These are phyloP conservation scores for Akabosia matsudoensis DNA, from an alignment of 1,140 invertebrate species.

Conservation along the genomic window DNA sequence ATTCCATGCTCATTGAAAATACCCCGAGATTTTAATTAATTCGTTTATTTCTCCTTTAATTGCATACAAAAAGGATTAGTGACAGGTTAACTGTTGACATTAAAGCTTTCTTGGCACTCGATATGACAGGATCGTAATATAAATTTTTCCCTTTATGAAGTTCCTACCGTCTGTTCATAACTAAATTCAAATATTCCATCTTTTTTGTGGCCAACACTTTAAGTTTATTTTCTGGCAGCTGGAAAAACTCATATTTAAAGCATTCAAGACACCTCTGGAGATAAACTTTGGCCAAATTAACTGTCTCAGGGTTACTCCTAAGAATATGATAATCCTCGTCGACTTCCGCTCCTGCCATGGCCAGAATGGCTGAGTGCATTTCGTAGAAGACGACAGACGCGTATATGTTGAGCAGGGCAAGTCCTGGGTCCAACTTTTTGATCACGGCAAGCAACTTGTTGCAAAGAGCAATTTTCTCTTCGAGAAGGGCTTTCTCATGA, in stretches of 20 bases:
- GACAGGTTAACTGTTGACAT: no score
- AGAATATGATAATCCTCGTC: slow-evolving; percentile 45
- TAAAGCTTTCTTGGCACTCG: no score
- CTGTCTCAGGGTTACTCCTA: slow-evolving; percentile 40
- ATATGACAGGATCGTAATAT: no score
- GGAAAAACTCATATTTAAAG: slow-evolving; percentile 41
- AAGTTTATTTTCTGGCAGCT: slow-evolving; percentile 39
- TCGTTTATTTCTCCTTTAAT: no score
- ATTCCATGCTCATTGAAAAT: no score
- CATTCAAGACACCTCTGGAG: slow-evolving; percentile 44
- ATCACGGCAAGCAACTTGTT: slow-evolving; percentile 36
- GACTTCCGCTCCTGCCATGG: slow-evolving; percentile 36
- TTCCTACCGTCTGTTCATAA: neutral
- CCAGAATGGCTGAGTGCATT: slow-evolving; percentile 43
- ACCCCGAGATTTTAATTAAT: no score
- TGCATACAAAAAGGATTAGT: no score
- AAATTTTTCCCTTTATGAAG: no score
- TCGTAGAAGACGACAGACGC: slow-evolving; percentile 44
- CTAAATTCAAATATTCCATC: slow-evolving; percentile 42
- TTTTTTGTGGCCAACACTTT: slow-evolving; percentile 42
- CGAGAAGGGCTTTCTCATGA: slow-evolving; percentile 35
- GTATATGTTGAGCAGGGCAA: slow-evolving; percentile 40
- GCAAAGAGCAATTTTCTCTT: slow-evolving; percentile 43
- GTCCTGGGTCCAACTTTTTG: slow-evolving; percentile 41
- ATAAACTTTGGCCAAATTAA: slow-evolving; percentile 44